These are phyloP conservation scores for Caenorhabditis panamensis DNA, from an alignment of 2,888 invertebrate species.

Conservation along the genomic window DNA sequence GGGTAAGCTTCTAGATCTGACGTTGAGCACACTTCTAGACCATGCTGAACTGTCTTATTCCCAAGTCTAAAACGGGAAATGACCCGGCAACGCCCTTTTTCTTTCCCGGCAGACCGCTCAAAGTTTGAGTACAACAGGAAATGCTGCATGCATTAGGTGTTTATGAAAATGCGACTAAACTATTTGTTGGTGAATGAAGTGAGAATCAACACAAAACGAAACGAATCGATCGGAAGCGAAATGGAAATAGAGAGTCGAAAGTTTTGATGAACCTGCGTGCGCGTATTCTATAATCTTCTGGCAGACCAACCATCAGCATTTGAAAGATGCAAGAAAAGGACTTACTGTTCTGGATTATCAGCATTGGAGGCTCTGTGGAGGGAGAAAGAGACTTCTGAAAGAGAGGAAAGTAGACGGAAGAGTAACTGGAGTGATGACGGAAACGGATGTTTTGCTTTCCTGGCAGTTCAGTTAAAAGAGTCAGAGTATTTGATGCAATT, in stretches of 20 bases:
- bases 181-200: background rate
- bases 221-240: constrained; percentile 13
- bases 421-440: background rate
- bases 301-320: constrained; percentile 10
- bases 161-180: too few species aligned
- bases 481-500: background rate
- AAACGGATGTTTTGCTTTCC: constrained; percentile 6
- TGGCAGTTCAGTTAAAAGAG: background rate
- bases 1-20: background rate
- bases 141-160: too few species aligned
- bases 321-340: background rate
- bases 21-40: constrained; percentile 33
- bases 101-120: background rate
- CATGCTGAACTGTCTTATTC: constrained; percentile 8
- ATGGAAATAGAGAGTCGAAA: constrained; percentile 1
- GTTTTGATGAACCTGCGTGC: background rate
- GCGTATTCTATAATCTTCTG: constrained; percentile 13
- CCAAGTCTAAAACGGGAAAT: background rate
- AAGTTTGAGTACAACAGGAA: background rate
- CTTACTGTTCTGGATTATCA: background rate
- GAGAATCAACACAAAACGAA: constrained; percentile 14
- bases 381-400: constrained; percentile 7
- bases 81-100: background rate
- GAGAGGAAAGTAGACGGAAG: too few species aligned
- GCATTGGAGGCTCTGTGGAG: background rate